phyloP scores from a whole-genome alignment of 2,113 vertebrate genomes.

The Cebidichthys violaceus region DNA sequence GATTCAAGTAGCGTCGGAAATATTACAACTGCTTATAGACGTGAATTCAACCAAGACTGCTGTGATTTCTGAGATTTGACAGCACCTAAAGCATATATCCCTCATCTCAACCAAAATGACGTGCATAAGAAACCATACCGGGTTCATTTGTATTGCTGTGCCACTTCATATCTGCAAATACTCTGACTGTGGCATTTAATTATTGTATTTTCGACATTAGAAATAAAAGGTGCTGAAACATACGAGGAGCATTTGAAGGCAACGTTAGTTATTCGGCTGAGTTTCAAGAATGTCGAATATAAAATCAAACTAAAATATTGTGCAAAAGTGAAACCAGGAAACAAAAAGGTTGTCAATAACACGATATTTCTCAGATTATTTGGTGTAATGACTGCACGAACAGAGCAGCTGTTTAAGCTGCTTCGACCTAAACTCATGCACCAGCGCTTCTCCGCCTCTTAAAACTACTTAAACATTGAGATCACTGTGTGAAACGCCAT shows the following conservation, averaged over 20 bases:
- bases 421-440: neutral
- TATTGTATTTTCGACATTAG: neutral
- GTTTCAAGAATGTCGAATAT: constrained; percentile 39
- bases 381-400: neutral
- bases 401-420: neutral
- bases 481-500: neutral
- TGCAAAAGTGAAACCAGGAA: constrained; percentile 34
- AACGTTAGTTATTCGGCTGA: neutral
- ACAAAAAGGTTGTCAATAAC: neutral
- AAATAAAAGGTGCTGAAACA: neutral
- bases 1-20: constrained; percentile 20
- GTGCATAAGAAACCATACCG: neutral
- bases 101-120: neutral
- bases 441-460: neutral
- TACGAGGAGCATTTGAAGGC: constrained; percentile 1
- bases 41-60: neutral
- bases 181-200: neutral
- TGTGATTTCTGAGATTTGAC: neutral
- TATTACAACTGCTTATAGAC: neutral
- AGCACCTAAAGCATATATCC: neutral
- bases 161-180: neutral
- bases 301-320: neutral
- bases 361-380: neutral
- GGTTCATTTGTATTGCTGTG: neutral
- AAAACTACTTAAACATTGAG: neutral